A percentile compares a stretch with the other conserved stretches of the same genome.
phyloP scores from a whole-genome alignment of 2,888 invertebrate genomes.

The Abrostola tripartita region DNA sequence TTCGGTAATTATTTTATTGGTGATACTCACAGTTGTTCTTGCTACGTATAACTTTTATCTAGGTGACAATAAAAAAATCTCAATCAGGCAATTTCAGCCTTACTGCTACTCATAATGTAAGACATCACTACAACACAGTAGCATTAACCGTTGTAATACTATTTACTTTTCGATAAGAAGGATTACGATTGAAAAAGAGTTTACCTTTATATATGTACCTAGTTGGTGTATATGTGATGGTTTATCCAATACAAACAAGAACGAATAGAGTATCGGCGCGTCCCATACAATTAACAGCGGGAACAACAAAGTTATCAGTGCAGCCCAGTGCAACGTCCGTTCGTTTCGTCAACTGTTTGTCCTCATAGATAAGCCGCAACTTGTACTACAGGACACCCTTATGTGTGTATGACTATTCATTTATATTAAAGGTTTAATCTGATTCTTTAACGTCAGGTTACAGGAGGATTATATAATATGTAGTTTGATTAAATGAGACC shows the following conservation, averaged over 20 bases:
- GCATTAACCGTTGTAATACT: too few species aligned
- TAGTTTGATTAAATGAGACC: too few species aligned
- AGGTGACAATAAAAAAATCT: too few species aligned
- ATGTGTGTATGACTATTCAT: not conserved
- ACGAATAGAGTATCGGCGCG: conserved; percentile 22
- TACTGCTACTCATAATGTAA: too few species aligned
- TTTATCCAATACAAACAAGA: conserved; percentile 13
- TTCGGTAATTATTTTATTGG: too few species aligned
- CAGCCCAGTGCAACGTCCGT: conserved; percentile 61
- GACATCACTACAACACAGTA: too few species aligned
- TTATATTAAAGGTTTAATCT: not conserved
- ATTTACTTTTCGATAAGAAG: not conserved
- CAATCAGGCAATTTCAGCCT: too few species aligned
- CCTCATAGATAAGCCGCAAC: conserved; percentile 38
- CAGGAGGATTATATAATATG: too few species aligned
- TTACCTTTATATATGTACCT: too few species aligned
- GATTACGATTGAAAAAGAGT: not conserved
- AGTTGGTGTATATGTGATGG: not conserved
- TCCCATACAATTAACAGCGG: conserved; percentile 18
- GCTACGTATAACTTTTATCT: too few species aligned
- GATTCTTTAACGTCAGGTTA: too few species aligned
- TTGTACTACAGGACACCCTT: conserved; percentile 2
- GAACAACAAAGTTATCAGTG: conserved; percentile 64
- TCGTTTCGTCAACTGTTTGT: conserved; percentile 49
- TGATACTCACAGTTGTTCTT: too few species aligned